Base-by-base conservation (phyloP, 2,888 invertebrate genomes). In the Ornithoptera priamus region DNA sequence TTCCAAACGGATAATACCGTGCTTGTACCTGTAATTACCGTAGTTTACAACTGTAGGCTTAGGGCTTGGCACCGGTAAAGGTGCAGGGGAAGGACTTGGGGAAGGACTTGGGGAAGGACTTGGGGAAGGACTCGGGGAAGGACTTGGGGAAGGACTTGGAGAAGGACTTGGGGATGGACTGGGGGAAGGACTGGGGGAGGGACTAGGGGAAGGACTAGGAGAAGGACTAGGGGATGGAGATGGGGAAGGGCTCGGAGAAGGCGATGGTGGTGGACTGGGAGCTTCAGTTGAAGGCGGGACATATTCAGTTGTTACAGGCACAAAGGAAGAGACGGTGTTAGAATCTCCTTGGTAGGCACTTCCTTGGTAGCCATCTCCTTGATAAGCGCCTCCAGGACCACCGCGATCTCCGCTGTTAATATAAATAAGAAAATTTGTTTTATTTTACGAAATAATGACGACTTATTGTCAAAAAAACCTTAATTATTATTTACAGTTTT, bases 1-100 rank as follows among this genome's bases (percentile, higher is more conserved):
- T 53, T 89, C 87, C 72, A 86, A 83, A 39, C 89, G 88, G 72
- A 90, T 87, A 75, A 90, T 85, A 36, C 88, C 87, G 72, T 81
- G 84, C 74, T 85, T 85, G 79, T 67, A 50, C 22, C 20, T 18
- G 22, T 65, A 70, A 5, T 42, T 60, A 18, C 67, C 70, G 7
- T 64, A 18, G 15, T 70, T 50, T 15, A 30, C n/a, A 24, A 67
- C 59, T 18, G 39, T n/a, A 10, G 70, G 70, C 6, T 24, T 42
- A 63, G 57, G 76, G 74, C 46, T 74, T 24, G 70, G 60, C 5
- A 15, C 56, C 24, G 59, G 62, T 0, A 24, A 20, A 22, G 62
- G 42, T 39, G 59, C n/a, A 18, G 68, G 60, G 5, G 59, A 36
- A 1, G 61, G 64, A 53, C 57, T 68, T 3, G 63, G 59, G 30